These are phyloP conservation scores for Carcharodon carcharias DNA, from an alignment of 2,797 vertebrate species.

Conservation along the genomic window DNA sequence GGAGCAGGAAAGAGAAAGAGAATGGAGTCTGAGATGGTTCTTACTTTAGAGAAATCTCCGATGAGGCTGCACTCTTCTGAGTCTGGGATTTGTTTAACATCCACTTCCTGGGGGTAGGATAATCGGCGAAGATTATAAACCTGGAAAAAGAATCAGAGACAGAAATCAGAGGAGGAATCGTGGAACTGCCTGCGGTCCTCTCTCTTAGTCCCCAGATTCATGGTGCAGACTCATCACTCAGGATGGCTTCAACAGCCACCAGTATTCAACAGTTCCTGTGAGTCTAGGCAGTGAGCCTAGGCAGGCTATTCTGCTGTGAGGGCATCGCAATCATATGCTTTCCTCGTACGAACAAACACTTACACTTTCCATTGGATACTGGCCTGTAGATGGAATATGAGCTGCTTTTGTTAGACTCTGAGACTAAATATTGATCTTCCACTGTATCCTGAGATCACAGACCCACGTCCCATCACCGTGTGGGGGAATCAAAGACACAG, in stretches of 20 bases:
- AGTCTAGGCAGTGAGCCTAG: neutral
- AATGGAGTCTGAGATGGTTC: neutral
- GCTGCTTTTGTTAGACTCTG: neutral
- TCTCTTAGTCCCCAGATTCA: neutral
- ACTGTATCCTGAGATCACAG: neutral
- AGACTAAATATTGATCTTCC: neutral
- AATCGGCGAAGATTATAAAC: neutral
- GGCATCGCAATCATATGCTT: neutral
- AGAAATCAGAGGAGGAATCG: constrained; percentile 36
- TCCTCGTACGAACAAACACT: neutral
- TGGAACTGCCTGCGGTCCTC: neutral
- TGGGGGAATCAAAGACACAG: neutral
- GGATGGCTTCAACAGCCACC: too few relatives aligned
- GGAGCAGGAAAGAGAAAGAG: neutral
- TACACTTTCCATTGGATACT: neutral
- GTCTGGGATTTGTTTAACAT: constrained; percentile 39
- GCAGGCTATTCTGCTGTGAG: neutral
- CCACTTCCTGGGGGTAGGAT: neutral
- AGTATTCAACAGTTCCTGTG: neutral
- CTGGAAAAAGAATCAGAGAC: constrained; percentile 30
- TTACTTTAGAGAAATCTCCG: constrained; percentile 50
- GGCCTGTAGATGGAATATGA: neutral
- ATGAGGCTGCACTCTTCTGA: constrained; percentile 43
- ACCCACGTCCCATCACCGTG: too few relatives aligned
- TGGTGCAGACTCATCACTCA: neutral